Evolutionary conservation across 2,113 vertebrate genomes (phyloP), one percentile per base, ranked within the genome.

Genomic region (Carettochelys insculpta): DNA sequence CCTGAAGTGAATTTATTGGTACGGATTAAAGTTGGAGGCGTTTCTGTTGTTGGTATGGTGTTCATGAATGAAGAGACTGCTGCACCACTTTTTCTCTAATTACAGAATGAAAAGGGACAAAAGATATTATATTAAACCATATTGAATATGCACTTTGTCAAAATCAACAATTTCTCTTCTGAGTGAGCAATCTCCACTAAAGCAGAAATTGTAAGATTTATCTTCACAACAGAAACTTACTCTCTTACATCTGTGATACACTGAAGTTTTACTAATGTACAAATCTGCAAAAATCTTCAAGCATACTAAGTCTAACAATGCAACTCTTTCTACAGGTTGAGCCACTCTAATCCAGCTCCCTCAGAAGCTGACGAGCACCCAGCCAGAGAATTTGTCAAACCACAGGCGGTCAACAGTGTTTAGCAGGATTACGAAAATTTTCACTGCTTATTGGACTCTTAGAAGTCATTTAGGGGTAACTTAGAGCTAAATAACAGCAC

Each of bases 1-100:
- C 99, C 99, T 90, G 98, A 98, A 20, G 99, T 99, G 97, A 99
- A 99, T 82, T 98, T 99, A 97, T 99, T 99, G 96, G 99, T 99
- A 53, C 98, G 98, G 91, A 99, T 99, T 17, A 99, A 97, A 4
- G 99, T 99, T 0, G 99, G 99, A 31, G 99, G 99, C 11, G 98
- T 99, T 89, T 99, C 98, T 20, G 92, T 98, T 43, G 98, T 99
- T 17, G 99, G 99, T 86, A 99, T 99, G 1, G 98, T 98, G 92
- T 99, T 99, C 96, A 99, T 98, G 92, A 99, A 99, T 0, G 99
- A 99, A 43, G 99, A 98, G 88, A 99, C 95, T 0, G 99, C 97
- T 2, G 99, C 98, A 54, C 98, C 98, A 14, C 98, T 99, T 96
- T 98, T 98, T 91, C 98, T 98, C 99, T 99, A 95, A 87, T 94